Evolutionary conservation across 2,113 vertebrate genomes (phyloP).

Genomic region (Hymenochirus boettgeri): DNA sequence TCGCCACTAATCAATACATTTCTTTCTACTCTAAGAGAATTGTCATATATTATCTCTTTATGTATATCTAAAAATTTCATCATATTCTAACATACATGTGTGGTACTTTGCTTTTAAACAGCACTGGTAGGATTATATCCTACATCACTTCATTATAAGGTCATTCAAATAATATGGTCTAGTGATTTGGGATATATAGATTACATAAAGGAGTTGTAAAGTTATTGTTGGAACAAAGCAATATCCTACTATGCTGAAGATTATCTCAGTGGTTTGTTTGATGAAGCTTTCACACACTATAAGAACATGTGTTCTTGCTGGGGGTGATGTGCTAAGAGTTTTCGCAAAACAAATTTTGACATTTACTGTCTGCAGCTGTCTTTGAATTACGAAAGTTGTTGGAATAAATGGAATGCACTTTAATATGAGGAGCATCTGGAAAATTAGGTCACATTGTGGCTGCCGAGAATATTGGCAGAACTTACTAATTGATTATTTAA

Average conservation of each 20-base stretch:
- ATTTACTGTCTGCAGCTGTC: conserved; percentile 34
- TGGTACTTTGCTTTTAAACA: too few relatives aligned
- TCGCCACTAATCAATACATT: too few relatives aligned
- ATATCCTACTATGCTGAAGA: background rate
- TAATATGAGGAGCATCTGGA: conserved; percentile 33
- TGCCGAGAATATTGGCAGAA: conserved; percentile 20
- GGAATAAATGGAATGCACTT: conserved; percentile 5
- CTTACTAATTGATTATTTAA: conserved; percentile 14
- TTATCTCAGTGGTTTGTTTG: conserved; percentile 25
- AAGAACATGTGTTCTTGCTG: conserved; percentile 16
- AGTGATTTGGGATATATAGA: background rate
- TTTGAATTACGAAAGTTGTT: conserved; percentile 13
- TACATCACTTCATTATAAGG: background rate
- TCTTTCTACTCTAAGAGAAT: too few relatives aligned
- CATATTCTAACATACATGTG: too few relatives aligned
- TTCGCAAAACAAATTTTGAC: conserved; percentile 13
- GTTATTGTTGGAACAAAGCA: conserved; percentile 4
- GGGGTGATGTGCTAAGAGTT: conserved; percentile 12
- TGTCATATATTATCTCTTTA: too few relatives aligned
- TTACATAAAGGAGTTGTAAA: background rate
- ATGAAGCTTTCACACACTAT: conserved; percentile 18
- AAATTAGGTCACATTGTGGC: conserved; percentile 30
- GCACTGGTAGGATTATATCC: background rate
- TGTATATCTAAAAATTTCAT: too few relatives aligned
- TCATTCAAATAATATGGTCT: background rate